A percentile compares a stretch with the other conserved stretches of the same genome.
Evolutionary conservation across 2,888 invertebrate genomes (phyloP).

Genomic region (Ochlodes sylvanus): DNA sequence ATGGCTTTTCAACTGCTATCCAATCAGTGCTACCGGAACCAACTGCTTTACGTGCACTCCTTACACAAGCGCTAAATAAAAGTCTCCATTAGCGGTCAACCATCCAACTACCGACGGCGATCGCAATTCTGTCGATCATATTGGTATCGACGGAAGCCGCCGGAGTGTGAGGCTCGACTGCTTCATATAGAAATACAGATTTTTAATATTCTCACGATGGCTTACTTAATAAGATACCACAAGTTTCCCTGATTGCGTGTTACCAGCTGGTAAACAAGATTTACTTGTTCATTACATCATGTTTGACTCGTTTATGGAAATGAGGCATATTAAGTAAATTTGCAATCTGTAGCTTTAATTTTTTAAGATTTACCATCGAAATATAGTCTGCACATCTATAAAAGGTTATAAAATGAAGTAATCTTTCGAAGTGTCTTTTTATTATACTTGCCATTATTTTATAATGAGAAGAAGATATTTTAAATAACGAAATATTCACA

Average conservation of each 20-base stretch:
- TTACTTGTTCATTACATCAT: conserved; percentile 35
- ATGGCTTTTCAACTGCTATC: too few species aligned
- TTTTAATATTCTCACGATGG: conserved; percentile 26
- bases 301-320: conserved; percentile 32
- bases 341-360: conserved; percentile 16
- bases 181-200: not conserved
- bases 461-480: not conserved
- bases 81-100: too few species aligned
- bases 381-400: not conserved
- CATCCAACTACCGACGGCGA: too few species aligned
- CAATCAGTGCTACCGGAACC: too few species aligned
- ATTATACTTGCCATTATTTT: too few species aligned
- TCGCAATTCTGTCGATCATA: too few species aligned
- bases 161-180: too few species aligned
- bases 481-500: not conserved
- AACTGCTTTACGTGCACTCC: too few species aligned
- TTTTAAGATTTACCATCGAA: not conserved
- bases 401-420: not conserved
- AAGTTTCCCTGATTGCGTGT: conserved; percentile 14
- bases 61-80: too few species aligned
- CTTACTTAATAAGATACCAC: conserved; percentile 20
- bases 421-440: not conserved
- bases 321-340: conserved; percentile 23
- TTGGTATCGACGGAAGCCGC: too few species aligned
- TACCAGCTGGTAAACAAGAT: conserved; percentile 26